Conservation (phyloP, 2,888 invertebrate genomes). For the Sesia bembeciformis region DNA sequence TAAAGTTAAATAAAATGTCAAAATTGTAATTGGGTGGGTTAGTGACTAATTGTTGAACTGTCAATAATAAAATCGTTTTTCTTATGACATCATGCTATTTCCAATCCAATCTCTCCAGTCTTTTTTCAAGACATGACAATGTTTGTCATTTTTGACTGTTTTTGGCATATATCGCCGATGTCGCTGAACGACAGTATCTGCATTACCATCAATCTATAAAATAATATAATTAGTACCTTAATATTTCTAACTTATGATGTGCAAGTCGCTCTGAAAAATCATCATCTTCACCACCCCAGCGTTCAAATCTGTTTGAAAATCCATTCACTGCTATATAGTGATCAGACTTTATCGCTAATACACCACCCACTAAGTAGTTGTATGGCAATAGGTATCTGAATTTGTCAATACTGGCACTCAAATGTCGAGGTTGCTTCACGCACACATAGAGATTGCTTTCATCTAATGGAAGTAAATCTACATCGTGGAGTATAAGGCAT, state of each 20-base stretch:
- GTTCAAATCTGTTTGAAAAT: conserved; percentile 51
- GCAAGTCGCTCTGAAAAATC: conserved; percentile 41
- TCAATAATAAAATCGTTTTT: too few relatives aligned
- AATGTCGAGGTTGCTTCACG: conserved; percentile 84
- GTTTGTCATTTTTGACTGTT: too few relatives aligned
- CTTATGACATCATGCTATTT: too few relatives aligned
- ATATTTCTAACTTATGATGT: conserved; percentile 26
- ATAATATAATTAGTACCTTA: conserved; percentile 26
- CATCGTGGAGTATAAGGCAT: conserved; percentile 92
- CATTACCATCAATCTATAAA: too few relatives aligned
- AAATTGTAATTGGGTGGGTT: too few relatives aligned
- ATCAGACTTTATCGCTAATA: conserved; percentile 40
- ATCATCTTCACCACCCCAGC: conserved; percentile 68
- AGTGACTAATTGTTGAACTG: too few relatives aligned
- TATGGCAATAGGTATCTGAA: conserved; percentile 61
- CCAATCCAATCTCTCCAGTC: too few relatives aligned
- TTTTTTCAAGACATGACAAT: too few relatives aligned
- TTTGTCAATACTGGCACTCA: conserved; percentile 90
- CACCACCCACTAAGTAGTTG: conserved; percentile 44
- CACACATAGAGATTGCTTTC: conserved; percentile 89
- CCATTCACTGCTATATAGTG: conserved; percentile 47
- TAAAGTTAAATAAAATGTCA: too few relatives aligned
- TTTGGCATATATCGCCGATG: too few relatives aligned
- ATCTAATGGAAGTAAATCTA: conserved; percentile 90
- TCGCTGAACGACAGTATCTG: too few relatives aligned